These are phyloP conservation scores for Aphelocoma coerulescens DNA, from an alignment of 2,113 vertebrate species.

Conservation along the genomic window DNA sequence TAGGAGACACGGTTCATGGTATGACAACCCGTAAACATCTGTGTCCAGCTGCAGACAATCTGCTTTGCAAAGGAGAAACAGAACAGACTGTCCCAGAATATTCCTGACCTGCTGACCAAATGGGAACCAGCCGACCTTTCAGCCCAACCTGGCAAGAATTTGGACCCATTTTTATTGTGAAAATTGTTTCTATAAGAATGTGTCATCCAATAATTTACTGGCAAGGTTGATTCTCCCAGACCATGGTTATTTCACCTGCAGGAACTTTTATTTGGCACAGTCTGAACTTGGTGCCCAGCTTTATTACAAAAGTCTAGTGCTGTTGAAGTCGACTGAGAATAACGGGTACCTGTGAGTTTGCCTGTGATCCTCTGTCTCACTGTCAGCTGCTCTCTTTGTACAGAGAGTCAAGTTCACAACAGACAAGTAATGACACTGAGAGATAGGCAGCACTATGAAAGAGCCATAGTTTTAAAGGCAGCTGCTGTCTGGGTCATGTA, in stretches of 20 bases:
- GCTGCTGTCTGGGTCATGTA: background rate
- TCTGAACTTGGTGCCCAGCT: background rate
- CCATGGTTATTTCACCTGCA: background rate
- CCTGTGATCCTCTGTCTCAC: background rate
- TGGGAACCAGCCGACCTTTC: background rate
- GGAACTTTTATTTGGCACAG: background rate
- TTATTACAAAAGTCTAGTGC: background rate
- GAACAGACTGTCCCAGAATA: background rate
- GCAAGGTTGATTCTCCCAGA: background rate
- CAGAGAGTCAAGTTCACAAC: background rate
- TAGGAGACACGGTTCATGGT: fast-evolving
- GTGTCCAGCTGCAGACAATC: background rate
- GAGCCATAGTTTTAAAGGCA: background rate
- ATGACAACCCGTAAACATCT: background rate
- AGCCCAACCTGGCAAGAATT: background rate
- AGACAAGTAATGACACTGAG: background rate
- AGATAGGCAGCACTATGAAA: background rate
- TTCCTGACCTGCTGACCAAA: background rate
- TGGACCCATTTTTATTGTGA: background rate
- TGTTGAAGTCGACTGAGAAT: background rate
- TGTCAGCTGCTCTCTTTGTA: background rate
- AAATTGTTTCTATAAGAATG: background rate
- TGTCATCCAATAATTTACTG: background rate
- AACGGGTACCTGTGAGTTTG: background rate
- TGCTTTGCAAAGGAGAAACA: background rate